These are phyloP conservation scores for Saccopteryx bilineata DNA, from an alignment of 2,113 vertebrate species.

Conservation along the genomic window DNA sequence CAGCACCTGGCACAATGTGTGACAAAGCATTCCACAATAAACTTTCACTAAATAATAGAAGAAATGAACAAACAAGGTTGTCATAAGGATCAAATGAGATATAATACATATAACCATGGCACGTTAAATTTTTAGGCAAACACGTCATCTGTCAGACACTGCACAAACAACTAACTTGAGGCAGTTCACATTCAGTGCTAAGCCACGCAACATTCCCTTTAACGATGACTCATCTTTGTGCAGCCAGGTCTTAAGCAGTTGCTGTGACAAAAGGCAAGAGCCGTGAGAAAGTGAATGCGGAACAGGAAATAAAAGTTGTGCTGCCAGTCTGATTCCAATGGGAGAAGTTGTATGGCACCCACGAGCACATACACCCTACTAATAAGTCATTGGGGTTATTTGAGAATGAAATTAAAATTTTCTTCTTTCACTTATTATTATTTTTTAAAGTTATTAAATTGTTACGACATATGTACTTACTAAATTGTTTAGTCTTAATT, in stretches of 20 bases:
- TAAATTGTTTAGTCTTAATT: background rate
- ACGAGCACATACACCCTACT: background rate
- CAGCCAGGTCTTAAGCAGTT: background rate
- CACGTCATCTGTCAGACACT: background rate
- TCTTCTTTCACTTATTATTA: background rate
- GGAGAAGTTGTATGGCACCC: background rate
- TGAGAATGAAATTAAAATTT: conserved; percentile 24
- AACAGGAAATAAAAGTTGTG: background rate
- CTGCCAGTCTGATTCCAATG: background rate
- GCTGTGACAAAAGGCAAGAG: background rate
- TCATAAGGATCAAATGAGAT: background rate
- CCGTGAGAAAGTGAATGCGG: background rate
- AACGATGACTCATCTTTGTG: background rate
- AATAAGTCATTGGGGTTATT: background rate
- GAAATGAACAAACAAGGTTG: background rate
- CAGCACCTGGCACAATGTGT: background rate
- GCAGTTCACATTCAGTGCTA: background rate
- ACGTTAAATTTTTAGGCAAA: background rate
- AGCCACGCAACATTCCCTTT: background rate
- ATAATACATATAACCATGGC: background rate
- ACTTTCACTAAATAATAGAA: background rate
- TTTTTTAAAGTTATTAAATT: conserved; percentile 41
- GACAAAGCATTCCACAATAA: background rate
- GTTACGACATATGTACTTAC: background rate
- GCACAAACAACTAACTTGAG: background rate